Conservation (phyloP, 2,797 vertebrate genomes). For the Epinephelus coioides region DNA sequence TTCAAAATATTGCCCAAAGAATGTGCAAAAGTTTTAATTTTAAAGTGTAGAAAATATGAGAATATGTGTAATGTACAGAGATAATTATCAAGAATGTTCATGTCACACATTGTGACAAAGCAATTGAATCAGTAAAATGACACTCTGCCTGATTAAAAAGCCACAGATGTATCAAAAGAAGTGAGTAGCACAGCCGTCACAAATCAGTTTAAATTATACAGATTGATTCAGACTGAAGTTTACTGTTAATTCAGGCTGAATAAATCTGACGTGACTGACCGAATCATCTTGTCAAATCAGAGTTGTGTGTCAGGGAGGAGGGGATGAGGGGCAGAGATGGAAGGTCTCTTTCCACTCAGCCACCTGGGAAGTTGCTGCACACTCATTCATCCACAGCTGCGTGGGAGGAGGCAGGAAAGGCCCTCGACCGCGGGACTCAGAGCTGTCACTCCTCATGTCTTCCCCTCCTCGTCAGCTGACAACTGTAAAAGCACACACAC, state of each 20-base stretch:
- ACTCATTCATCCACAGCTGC: conserved; percentile 34
- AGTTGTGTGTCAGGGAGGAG: background rate
- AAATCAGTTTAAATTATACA: background rate
- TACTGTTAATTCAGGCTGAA: conserved; percentile 5
- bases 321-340: background rate
- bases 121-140: no score
- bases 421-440: conserved; percentile 35
- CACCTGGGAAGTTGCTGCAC: conserved; percentile 46
- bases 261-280: conserved; percentile 14
- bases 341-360: conserved; percentile 25
- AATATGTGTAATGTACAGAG: no score
- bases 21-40: no score
- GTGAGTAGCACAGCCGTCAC: background rate
- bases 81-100: no score
- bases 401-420: conserved; percentile 45
- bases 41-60: no score
- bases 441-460: conserved; percentile 40
- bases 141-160: background rate
- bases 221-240: background rate
- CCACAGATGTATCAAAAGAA: background rate
- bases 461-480: conserved; percentile 16
- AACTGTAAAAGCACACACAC: background rate
- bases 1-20: no score
- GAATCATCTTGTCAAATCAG: conserved; percentile 2
- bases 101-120: no score